A percentile compares a stretch with the other conserved stretches of the same genome.
These are phyloP conservation scores for Thomomys bottae DNA, from an alignment of 2,113 vertebrate species.

Conservation along the genomic window DNA sequence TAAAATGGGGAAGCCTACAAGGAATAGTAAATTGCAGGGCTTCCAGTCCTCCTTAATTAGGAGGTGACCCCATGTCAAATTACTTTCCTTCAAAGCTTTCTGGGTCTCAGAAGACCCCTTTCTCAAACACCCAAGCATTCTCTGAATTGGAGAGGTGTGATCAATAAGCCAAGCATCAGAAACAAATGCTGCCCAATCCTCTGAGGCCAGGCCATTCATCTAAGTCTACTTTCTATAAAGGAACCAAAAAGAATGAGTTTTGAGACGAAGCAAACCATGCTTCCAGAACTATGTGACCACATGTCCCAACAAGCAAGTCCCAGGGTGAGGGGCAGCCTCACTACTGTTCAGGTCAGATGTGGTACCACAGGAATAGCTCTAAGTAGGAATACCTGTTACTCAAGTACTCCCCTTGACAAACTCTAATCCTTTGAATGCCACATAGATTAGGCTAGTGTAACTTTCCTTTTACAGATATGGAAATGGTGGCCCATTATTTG, in stretches of 20 bases:
- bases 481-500: neutral
- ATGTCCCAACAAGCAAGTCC: neutral
- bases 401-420: neutral
- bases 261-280: slow-evolving; percentile 50
- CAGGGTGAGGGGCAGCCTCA: neutral
- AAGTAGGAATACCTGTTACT: neutral
- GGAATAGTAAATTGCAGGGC: slow-evolving; percentile 20
- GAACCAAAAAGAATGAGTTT: slow-evolving; percentile 69
- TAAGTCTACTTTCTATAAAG: slow-evolving; percentile 66
- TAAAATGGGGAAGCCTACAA: slow-evolving; percentile 39
- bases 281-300: neutral
- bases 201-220: slow-evolving; percentile 49
- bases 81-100: slow-evolving; percentile 44
- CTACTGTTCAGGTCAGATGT: neutral
- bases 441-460: neutral
- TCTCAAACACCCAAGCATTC: slow-evolving; percentile 37
- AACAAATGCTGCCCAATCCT: neutral
- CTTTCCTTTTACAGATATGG: neutral
- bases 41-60: slow-evolving; percentile 51
- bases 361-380: accelerated
- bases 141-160: neutral
- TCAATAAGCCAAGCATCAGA: slow-evolving; percentile 51
- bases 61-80: slow-evolving; percentile 16
- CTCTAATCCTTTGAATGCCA: slow-evolving; percentile 13
- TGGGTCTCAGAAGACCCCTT: slow-evolving; percentile 5